Evolutionary conservation across 2,888 invertebrate species (phyloP).

Genomic region (Smittia sp.): DNA sequence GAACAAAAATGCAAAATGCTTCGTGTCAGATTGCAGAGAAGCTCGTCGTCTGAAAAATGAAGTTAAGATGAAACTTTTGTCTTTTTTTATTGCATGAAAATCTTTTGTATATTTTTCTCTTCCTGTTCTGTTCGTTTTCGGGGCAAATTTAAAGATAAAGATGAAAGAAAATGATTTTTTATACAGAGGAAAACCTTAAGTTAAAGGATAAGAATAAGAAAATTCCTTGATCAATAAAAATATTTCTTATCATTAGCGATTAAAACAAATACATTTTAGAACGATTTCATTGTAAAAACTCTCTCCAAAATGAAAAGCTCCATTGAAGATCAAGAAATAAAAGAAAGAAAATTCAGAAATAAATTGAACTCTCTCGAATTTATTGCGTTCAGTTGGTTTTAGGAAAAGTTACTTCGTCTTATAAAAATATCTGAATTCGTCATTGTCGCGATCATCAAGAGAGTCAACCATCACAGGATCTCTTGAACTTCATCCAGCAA

Average conservation of each 20-base stretch:
- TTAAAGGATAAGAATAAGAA: not conserved
- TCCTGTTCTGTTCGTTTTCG: not conserved
- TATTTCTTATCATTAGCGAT: conserved; percentile 23
- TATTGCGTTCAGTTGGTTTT: not conserved
- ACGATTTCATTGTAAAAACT: conserved; percentile 4
- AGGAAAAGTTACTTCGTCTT: not conserved
- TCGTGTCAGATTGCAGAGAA: not conserved
- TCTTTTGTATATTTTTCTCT: conserved; percentile 9
- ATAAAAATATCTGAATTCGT: conserved; percentile 1
- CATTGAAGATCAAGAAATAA: conserved; percentile 1
- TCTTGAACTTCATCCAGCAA: not conserved
- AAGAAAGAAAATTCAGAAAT: not conserved
- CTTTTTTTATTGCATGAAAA: not conserved
- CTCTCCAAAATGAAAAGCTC: conserved; percentile 12
- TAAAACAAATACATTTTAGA: not conserved
- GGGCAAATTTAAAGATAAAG: not conserved
- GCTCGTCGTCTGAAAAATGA: not conserved
- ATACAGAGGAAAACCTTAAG: conserved; percentile 17
- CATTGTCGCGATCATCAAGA: not conserved
- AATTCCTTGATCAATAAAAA: conserved; percentile 18
- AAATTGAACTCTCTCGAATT: not conserved
- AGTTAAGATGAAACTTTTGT: not conserved
- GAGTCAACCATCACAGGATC: conserved; percentile 28
- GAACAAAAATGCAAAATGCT: not conserved
- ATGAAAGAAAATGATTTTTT: not conserved